Evolutionary conservation across 92 coral and sea anemone genomes (phyloP), one percentile per base, ranked within the genome.

Genomic region (Hydrozoanthus gracilis): DNA sequence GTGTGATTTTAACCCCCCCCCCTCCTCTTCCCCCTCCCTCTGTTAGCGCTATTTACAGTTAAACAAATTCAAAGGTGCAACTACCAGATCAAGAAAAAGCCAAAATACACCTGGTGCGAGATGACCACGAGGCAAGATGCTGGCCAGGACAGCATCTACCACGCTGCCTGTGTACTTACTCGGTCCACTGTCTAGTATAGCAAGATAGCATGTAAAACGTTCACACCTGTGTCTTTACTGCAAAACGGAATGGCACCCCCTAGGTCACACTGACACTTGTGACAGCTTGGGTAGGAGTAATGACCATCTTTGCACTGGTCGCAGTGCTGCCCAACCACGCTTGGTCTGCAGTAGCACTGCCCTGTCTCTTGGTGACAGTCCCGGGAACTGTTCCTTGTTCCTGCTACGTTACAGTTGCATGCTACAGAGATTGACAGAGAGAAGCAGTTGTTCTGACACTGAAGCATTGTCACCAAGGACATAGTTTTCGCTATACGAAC

Each of bases 241-340:
- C 98, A 96, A 11, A 55, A 84, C 54, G 94, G 90, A 71, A 68
- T 89, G 46, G 98, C 98, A 44, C 98, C 98, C 44, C 98, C 98
- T 18, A 96, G 70, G 80, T 94, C 95, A 89, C 98, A 96, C 11
- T 90, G 93, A 77, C 98, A 96, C 82, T 44, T 80, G 78, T 76
- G 66, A 52, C 98, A 96, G 74, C 90, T 67, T 51, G 98, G 98
- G 76, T 87, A 96, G 51, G 73, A 44, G 82, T 96, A 87, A 80
- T 86, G 89, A 12, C 94, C 98, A 86, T 91, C 91, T 58, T 83
- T 88, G 58, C 98, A 96, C 83, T 89, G 95, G 70, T 69, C 80
- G 79, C 98, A 96, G 77, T 85, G 76, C 77, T 74, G 83, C 58
- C 96, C 98, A 47, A 89, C 88, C 4, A 91, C 88, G 12, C 78